A percentile compares a stretch with the other conserved stretches of the same genome.
phyloP scores from a whole-genome alignment of 2,888 invertebrate species.

The Trichogramma dendrolimi region DNA sequence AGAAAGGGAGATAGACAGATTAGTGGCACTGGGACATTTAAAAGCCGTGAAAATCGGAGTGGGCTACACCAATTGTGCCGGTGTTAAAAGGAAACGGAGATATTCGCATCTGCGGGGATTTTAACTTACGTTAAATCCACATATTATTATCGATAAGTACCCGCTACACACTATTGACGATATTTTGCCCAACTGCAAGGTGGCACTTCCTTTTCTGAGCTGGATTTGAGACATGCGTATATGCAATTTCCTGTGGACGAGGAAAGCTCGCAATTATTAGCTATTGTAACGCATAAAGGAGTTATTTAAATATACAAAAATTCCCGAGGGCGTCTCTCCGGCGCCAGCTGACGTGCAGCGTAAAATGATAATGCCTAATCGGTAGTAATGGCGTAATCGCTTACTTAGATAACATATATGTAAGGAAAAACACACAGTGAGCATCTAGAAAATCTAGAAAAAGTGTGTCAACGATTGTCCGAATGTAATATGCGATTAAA shows the following conservation, averaged over 20 bases:
- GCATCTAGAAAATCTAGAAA: neutral
- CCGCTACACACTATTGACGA: conserved; percentile 21
- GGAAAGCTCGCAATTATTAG: conserved; percentile 7
- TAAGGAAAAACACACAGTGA: neutral
- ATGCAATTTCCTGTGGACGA: conserved; percentile 16
- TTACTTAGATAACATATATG: conserved; percentile 36
- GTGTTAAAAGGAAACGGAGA: conserved; percentile 31
- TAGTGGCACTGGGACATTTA: conserved; percentile 29
- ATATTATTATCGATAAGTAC: conserved; percentile 15
- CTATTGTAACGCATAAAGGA: conserved; percentile 23
- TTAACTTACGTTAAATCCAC: conserved; percentile 23
- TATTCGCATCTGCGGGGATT: conserved; percentile 11
- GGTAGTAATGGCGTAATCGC: conserved; percentile 36
- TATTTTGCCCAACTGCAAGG: conserved; percentile 33
- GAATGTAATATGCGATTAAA: conserved; percentile 12
- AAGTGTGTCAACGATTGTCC: conserved; percentile 1
- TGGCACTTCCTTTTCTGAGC: conserved; percentile 33
- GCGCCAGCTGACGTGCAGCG: conserved; percentile 44
- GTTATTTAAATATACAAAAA: conserved; percentile 11
- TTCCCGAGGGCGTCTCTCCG: conserved; percentile 41
- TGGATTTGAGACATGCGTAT: conserved; percentile 22
- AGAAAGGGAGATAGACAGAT: conserved; percentile 19
- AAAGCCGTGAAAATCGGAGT: conserved; percentile 34
- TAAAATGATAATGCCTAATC: conserved; percentile 35
- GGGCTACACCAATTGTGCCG: conserved; percentile 41